Conservation (phyloP, 2,888 invertebrate species). For the Rhopalosiphum nymphaeae region DNA sequence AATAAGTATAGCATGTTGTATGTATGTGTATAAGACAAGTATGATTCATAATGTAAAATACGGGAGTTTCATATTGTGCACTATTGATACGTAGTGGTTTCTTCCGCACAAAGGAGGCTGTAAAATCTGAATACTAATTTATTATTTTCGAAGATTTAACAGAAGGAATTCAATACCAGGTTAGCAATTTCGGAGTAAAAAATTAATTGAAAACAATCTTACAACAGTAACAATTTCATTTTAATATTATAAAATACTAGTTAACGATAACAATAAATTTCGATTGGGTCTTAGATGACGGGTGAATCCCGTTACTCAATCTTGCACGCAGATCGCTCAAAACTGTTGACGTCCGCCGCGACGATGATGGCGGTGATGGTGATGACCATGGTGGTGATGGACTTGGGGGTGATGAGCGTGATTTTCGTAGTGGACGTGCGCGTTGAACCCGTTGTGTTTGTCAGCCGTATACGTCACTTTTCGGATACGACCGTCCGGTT, state of each 20-base stretch:
- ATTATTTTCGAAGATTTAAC: neutral
- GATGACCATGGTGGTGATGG: neutral
- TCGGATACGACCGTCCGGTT: slow-evolving; percentile 81
- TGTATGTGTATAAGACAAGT: neutral
- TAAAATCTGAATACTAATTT: neutral
- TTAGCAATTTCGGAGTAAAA: neutral
- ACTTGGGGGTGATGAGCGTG: slow-evolving; percentile 66
- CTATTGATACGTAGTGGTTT: neutral
- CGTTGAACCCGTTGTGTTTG: slow-evolving; percentile 84
- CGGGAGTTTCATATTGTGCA: neutral
- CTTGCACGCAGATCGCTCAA: neutral
- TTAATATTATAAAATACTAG: neutral
- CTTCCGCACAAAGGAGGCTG: neutral
- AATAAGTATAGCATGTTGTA: neutral
- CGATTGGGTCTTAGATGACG: neutral
- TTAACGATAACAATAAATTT: neutral
- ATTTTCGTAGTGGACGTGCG: slow-evolving; percentile 72
- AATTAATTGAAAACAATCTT: neutral
- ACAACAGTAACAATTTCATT: neutral
- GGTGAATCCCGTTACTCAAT: neutral
- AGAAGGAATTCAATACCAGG: neutral
- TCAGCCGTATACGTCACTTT: slow-evolving; percentile 82
- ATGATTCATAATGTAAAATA: neutral
- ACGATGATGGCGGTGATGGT: neutral
- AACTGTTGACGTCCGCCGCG: neutral